Conservation (phyloP, 2,888 invertebrate species). For the Spatulosminthurus flaviceps region DNA sequence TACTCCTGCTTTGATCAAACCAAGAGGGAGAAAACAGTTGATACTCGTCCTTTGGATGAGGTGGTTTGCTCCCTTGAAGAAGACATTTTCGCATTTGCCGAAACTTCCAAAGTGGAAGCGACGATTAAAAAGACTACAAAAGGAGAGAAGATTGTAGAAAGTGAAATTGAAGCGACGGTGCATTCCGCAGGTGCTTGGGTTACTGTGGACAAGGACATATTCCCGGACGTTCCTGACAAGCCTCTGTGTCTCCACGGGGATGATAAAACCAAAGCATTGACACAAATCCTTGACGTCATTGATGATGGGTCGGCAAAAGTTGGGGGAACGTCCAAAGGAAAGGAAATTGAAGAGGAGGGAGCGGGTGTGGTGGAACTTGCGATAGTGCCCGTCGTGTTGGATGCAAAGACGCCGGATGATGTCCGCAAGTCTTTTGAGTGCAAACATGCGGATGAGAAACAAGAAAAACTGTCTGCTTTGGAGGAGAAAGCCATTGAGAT, state of each 20-base stretch:
- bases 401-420: slow-evolving; percentile 23
- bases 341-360: not conserved
- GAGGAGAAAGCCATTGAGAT: slow-evolving; percentile 40
- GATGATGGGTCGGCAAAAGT: slow-evolving; percentile 21
- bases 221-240: slow-evolving; percentile 45
- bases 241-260: not conserved
- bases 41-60: slow-evolving; percentile 49
- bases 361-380: slow-evolving; percentile 9
- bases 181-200: slow-evolving; percentile 30
- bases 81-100: slow-evolving; percentile 54
- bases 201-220: slow-evolving; percentile 41
- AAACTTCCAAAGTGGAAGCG: not conserved
- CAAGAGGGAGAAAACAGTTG: slow-evolving; percentile 26
- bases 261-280: slow-evolving; percentile 38
- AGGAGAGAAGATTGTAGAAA: slow-evolving; percentile 4
- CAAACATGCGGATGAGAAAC: slow-evolving; percentile 28
- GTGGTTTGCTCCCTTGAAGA: slow-evolving; percentile 55
- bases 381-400: slow-evolving; percentile 30
- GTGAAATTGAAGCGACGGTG: slow-evolving; percentile 11
- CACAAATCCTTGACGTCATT: slow-evolving; percentile 31
- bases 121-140: not conserved
- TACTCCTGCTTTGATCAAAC: slow-evolving; percentile 41
- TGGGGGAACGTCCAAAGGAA: not conserved
- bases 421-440: slow-evolving; percentile 14
- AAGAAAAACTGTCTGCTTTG: slow-evolving; percentile 36